Evolutionary conservation across 1,140 invertebrate species (phyloP).

Genomic region (Bursaphelenchus mucronatus): DNA sequence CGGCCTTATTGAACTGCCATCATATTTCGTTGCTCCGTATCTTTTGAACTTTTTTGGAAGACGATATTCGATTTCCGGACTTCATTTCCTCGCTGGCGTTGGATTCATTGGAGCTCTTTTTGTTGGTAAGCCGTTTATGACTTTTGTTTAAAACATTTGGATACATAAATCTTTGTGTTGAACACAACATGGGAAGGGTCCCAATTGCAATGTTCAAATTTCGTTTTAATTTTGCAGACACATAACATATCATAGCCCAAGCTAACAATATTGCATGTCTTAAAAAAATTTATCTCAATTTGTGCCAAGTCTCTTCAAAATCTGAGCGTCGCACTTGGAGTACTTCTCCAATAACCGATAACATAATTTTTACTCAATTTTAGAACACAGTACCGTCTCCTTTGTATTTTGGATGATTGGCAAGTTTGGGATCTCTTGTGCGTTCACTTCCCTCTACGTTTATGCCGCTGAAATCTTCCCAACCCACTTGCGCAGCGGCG

Average conservation of each 20-base stretch:
- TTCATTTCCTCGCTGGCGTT: conserved; percentile 2
- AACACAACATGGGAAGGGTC: no score
- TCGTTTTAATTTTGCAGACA: no score
- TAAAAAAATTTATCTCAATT: no score
- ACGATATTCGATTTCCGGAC: background rate
- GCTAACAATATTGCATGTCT: no score
- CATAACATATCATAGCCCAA: no score
- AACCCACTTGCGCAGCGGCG: background rate
- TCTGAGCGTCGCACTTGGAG: no score
- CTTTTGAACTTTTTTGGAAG: conserved; percentile 37
- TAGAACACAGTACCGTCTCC: conserved; percentile 7
- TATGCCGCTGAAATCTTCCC: conserved; percentile 12
- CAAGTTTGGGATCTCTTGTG: conserved; percentile 13
- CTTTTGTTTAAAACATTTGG: no score
- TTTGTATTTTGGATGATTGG: conserved; percentile 7
- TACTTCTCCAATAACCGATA: no score
- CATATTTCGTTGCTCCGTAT: conserved; percentile 46
- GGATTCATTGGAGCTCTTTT: conserved; percentile 3
- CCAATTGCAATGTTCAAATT: no score
- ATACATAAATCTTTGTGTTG: no score
- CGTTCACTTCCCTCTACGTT: conserved; percentile 15
- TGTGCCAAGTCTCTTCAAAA: no score
- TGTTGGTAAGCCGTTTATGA: no score
- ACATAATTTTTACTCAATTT: background rate
- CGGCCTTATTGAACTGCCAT: conserved; percentile 60